These are phyloP conservation scores for Drosophila lacteicornis DNA, from an alignment of 1,140 invertebrate genomes.

Conservation along the genomic window DNA sequence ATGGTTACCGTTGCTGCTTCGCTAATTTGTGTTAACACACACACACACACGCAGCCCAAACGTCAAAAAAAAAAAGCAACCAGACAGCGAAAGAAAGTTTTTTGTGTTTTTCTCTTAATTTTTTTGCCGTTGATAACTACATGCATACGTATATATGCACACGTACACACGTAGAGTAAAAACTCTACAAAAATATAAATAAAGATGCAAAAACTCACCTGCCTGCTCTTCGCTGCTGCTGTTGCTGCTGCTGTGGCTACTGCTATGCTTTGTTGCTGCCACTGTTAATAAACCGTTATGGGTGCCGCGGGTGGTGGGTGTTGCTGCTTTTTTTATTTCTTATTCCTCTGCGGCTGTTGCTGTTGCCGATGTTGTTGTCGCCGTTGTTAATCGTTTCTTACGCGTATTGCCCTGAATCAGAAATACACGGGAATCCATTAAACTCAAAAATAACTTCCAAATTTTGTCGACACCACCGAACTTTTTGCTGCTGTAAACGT, in stretches of 20 bases:
- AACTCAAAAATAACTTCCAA: constrained; percentile 56
- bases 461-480: constrained; percentile 60
- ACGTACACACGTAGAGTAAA: constrained; percentile 31
- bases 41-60: constrained; percentile 10
- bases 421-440: constrained; percentile 32
- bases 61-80: constrained; percentile 20
- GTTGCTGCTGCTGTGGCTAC: neutral
- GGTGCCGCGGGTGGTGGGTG: constrained; percentile 27
- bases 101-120: constrained; percentile 37
- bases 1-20: constrained; percentile 43
- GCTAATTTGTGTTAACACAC: constrained; percentile 37
- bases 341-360: constrained; percentile 16
- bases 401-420: constrained; percentile 19
- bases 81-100: constrained; percentile 47
- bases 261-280: constrained; percentile 3
- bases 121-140: constrained; percentile 41
- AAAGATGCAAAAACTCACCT: constrained; percentile 41
- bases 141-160: constrained; percentile 14
- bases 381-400: constrained; percentile 18
- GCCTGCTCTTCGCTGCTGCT: constrained; percentile 11
- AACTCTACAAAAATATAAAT: constrained; percentile 20
- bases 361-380: constrained; percentile 13
- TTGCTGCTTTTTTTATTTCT: constrained; percentile 6
- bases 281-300: constrained; percentile 45
- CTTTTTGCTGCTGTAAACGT: constrained; percentile 68